These are phyloP conservation scores for Rhineura floridana DNA, from an alignment of 2,113 vertebrate species.

Conservation along the genomic window DNA sequence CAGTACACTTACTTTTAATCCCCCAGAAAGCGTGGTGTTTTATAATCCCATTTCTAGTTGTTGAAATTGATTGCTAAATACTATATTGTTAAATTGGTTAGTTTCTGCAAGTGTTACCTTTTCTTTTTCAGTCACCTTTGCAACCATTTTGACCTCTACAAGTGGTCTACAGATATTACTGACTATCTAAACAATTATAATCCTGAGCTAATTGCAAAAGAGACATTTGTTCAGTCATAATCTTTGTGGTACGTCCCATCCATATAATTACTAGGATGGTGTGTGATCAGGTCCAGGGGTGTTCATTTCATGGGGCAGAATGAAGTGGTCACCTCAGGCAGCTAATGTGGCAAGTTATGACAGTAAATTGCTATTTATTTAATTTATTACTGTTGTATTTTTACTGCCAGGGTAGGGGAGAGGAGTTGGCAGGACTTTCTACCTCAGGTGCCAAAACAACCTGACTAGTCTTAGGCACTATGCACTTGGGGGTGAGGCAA, in stretches of 20 bases:
- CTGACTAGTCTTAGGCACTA: no score
- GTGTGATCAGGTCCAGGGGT: neutral
- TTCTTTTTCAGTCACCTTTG: constrained; percentile 36
- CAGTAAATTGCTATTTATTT: no score
- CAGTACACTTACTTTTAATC: no score
- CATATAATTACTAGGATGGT: no score
- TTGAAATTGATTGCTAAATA: constrained; percentile 53
- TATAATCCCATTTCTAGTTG: constrained; percentile 40
- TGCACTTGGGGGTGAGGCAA: no score
- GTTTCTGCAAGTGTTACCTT: constrained; percentile 35
- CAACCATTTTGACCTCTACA: neutral
- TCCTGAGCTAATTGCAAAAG: constrained; percentile 30
- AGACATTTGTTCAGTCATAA: constrained; percentile 30
- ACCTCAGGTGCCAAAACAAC: no score
- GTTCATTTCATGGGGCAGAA: no score
- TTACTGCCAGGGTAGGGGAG: no score
- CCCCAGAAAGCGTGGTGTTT: neutral
- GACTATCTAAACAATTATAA: constrained; percentile 42
- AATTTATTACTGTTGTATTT: no score
- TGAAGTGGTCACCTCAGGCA: no score
- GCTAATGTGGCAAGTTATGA: no score
- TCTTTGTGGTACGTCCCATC: neutral
- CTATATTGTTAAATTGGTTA: constrained; percentile 2
- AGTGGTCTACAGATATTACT: constrained; percentile 34
- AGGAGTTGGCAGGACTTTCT: no score